Evolutionary conservation across 2,888 invertebrate species (phyloP), one percentile per base, ranked within the genome.

Genomic region (Eledona agricola): DNA sequence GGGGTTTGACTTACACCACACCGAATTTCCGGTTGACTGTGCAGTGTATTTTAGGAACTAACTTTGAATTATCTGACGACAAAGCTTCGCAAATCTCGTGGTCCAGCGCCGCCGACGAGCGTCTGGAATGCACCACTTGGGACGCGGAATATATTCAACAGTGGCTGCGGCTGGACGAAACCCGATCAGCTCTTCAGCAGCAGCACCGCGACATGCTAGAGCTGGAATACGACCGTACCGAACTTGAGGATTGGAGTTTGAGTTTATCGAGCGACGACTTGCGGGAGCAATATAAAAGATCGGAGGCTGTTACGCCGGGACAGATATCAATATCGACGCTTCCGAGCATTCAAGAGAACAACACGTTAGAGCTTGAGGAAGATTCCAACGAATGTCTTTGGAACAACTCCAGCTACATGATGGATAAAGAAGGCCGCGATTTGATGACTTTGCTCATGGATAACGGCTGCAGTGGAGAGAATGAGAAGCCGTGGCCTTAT

Each of bases 231-330:
- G 89, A 88, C 68, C 81, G 85, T 61, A 85, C 88, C 1, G 89
- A 89, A 72, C 75, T 89, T 57, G 89, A 89, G 75, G 89, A 89
- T 72, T 89, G 89, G 89, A 89, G 87, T 70, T 78, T 88, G 69
- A 86, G 86, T 29, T 75, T 89, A 55, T 88, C 88, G 0, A 85
- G 82, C 60, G 88, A 88, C 70, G 87, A 88, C 73, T 78, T 87
- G 51, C 37, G 80, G 63, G 83, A 84, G 22, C 66, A 70, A 28
- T 72, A 66, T 64, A 72, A 70, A 47, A 64, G 64, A 12, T 31
- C 62, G 7, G 67, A 67, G 17, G 67, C 60, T 1, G 78, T 79
- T 3, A 84, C 84, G 1, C 85, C 85, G 0, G 84, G 83, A 4
- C 84, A 83, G 75, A 82, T 84, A 66, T 84, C 84, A 1, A 72